A percentile compares a stretch with the other conserved stretches of the same genome.
These are phyloP conservation scores for Oplegnathus fasciatus DNA, from an alignment of 2,113 vertebrate genomes.

Conservation along the genomic window DNA sequence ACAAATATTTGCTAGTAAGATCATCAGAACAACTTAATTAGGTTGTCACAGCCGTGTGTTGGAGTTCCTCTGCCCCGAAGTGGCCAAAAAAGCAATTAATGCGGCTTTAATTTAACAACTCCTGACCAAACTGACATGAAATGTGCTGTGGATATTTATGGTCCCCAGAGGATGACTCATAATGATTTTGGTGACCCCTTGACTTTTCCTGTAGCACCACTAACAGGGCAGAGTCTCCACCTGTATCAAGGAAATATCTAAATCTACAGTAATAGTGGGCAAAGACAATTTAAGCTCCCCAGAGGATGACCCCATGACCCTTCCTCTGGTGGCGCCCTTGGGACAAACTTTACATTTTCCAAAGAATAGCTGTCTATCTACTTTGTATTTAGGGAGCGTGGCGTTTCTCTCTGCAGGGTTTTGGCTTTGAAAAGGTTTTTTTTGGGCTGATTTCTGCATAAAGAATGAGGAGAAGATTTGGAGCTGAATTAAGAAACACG, in stretches of 20 bases:
- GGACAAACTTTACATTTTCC: conserved; percentile 12
- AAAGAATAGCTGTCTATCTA: conserved; percentile 11
- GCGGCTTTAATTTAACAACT: too few species aligned
- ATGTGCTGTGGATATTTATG: background rate
- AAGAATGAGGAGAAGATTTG: conserved; percentile 56
- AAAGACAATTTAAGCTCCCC: conserved; percentile 2
- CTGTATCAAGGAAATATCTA: background rate
- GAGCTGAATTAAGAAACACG: conserved; percentile 67
- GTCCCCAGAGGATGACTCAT: background rate
- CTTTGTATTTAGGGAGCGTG: background rate
- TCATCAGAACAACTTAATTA: background rate
- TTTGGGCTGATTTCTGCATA: conserved; percentile 54
- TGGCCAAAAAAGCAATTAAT: too few species aligned
- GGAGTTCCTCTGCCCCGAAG: too few species aligned
- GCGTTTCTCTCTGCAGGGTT: conserved; percentile 15
- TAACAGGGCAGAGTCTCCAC: background rate
- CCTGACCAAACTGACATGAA: background rate
- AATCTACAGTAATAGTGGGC: background rate
- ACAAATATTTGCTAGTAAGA: background rate
- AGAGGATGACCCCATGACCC: conserved; percentile 21
- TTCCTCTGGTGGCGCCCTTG: background rate
- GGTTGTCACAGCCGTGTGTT: too few species aligned
- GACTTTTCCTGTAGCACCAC: background rate
- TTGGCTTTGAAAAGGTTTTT: conserved; percentile 5
- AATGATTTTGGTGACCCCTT: background rate